A percentile compares a stretch with the other conserved stretches of the same genome.
These are phyloP conservation scores for Penaeus monodon DNA, from an alignment of 2,888 invertebrate genomes.

Conservation along the genomic window DNA sequence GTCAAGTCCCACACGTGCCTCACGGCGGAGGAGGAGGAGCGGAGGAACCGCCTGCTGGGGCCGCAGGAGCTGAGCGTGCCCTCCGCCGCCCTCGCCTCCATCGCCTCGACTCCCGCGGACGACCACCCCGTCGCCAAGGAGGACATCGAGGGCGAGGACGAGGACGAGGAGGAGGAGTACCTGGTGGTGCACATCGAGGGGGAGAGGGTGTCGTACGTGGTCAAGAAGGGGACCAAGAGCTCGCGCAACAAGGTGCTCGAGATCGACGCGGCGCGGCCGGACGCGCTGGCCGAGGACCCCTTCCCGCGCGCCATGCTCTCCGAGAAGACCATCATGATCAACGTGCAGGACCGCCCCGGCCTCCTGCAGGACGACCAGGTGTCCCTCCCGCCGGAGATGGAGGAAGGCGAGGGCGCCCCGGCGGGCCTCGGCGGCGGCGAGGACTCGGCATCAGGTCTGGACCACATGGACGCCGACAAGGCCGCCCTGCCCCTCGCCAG, in stretches of 20 bases:
- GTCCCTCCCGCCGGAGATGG: slow-evolving; percentile 3
- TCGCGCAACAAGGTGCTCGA: slow-evolving; percentile 36
- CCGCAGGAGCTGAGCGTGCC: not conserved
- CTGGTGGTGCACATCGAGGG: slow-evolving; percentile 56
- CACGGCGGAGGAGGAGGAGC: slow-evolving; percentile 35
- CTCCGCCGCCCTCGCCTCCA: not conserved
- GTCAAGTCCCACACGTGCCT: slow-evolving; percentile 48
- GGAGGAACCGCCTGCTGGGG: not conserved
- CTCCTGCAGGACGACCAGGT: slow-evolving; percentile 29
- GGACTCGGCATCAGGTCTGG: not conserved
- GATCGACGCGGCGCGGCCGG: slow-evolving; percentile 31
- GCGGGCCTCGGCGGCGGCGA: not conserved
- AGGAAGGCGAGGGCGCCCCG: not conserved
- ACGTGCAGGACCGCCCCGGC: slow-evolving; percentile 37
- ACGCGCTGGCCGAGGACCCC: not conserved
- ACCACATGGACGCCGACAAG: slow-evolving; percentile 7
- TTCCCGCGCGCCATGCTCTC: slow-evolving; percentile 17
- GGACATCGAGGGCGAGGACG: slow-evolving; percentile 10
- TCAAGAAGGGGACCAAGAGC: slow-evolving; percentile 39
- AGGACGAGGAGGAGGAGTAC: slow-evolving; percentile 52
- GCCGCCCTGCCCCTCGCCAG: slow-evolving; percentile 1
- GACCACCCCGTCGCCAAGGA: not conserved
- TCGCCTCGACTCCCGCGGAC: not conserved
- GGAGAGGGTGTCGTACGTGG: slow-evolving; percentile 48
- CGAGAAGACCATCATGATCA: slow-evolving; percentile 55